phyloP scores from a whole-genome alignment of 2,797 vertebrate species.

The Pangasius sanitwongsei region DNA sequence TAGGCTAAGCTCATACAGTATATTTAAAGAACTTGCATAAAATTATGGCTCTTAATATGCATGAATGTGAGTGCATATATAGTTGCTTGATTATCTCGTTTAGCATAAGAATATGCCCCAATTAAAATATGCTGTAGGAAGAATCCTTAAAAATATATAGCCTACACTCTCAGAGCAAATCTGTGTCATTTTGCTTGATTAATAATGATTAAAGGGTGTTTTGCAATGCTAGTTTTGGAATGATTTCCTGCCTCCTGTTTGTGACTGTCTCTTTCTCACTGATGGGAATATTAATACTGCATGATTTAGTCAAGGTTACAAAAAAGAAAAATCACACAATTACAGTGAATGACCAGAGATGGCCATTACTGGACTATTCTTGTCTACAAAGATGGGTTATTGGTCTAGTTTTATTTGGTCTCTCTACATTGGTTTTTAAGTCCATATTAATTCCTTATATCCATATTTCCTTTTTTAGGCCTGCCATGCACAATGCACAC shows the following conservation, averaged over 20 bases:
- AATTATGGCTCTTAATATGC: neutral
- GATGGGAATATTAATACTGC: slow-evolving; percentile 8
- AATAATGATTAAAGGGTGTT: slow-evolving; percentile 28
- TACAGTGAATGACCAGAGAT: neutral
- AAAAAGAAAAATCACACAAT: neutral
- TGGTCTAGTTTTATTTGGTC: neutral
- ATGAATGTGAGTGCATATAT: too few relatives aligned
- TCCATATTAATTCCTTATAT: neutral
- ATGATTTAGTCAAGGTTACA: slow-evolving; percentile 25
- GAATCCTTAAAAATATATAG: slow-evolving; percentile 1
- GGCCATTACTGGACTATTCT: neutral
- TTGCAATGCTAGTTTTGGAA: neutral
- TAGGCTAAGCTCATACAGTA: slow-evolving; percentile 4
- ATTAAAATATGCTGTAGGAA: slow-evolving; percentile 13
- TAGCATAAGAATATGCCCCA: neutral
- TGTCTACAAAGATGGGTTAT: neutral
- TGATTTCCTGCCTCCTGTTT: slow-evolving; percentile 23
- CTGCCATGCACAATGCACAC: neutral
- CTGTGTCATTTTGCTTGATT: slow-evolving; percentile 19
- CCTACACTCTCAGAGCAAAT: slow-evolving; percentile 14
- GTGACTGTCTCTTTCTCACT: neutral
- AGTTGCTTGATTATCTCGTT: neutral
- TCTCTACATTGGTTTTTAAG: neutral
- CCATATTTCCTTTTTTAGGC: neutral
- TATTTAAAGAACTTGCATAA: neutral